phyloP scores from a whole-genome alignment of 37 sponge, comb jelly and placozoan species.

The Aphrocallistes beatrix region DNA sequence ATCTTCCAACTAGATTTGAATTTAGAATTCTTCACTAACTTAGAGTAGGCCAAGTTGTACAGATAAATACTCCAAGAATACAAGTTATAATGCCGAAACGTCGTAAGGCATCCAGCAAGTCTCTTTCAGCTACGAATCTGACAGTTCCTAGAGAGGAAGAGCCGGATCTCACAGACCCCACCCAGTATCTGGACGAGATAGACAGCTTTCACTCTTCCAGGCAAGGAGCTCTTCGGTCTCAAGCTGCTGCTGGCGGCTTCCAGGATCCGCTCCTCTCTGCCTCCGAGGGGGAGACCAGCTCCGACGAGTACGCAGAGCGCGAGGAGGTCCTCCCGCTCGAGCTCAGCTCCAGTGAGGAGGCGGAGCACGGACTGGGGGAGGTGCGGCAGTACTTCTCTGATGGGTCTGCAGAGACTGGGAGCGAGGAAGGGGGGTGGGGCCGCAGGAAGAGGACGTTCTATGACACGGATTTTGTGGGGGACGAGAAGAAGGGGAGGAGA shows the following conservation, averaged over 20 bases:
- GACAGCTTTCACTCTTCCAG: not conserved
- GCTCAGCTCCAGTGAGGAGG: not conserved
- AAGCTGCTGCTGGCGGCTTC: not conserved
- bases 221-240: not conserved
- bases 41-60: no score
- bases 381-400: constrained; percentile 2
- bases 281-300: constrained; percentile 7
- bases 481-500: constrained; percentile 38
- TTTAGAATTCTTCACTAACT: no score
- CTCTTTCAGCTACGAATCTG: not conserved
- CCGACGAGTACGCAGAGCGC: not conserved
- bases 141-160: not conserved
- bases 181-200: not conserved
- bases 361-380: not conserved
- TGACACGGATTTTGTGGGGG: constrained; percentile 44
- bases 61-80: no score
- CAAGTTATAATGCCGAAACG: not conserved
- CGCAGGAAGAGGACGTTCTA: constrained; percentile 49
- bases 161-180: not conserved
- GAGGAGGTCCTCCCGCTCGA: not conserved
- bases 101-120: not conserved
- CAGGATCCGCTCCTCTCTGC: not conserved
- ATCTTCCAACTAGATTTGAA: no score
- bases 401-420: not conserved
- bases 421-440: constrained; percentile 57